A percentile compares a stretch with the other conserved stretches of the same genome.
These are phyloP conservation scores for Entosphenus tridentatus DNA, from an alignment of 2,113 vertebrate species.

Conservation along the genomic window DNA sequence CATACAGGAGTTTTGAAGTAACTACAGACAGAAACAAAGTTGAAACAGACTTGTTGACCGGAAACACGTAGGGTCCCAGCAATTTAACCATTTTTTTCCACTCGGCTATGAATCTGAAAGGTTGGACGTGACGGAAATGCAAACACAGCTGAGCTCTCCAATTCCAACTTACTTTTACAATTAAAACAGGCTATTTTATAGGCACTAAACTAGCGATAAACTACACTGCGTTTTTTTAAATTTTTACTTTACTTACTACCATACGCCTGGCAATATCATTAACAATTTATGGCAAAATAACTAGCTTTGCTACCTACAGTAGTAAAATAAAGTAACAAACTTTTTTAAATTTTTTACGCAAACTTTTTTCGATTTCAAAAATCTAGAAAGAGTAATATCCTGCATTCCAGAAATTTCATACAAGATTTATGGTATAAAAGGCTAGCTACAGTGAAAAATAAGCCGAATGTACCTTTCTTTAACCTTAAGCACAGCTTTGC, in stretches of 20 bases:
- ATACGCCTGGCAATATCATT: conserved; percentile 24
- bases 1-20: conserved; percentile 86
- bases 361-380: conserved; percentile 99
- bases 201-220: conserved; percentile 50
- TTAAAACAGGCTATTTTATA: conserved; percentile 58
- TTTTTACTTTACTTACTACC: conserved; percentile 36
- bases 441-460: conserved; percentile 99
- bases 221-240: conserved; percentile 63
- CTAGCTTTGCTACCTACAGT: conserved; percentile 99
- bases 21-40: conserved; percentile 66
- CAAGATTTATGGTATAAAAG: conserved; percentile 99
- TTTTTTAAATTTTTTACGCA: conserved; percentile 58
- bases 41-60: conserved; percentile 39
- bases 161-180: conserved; percentile 16
- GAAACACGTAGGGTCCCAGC: conserved; percentile 55
- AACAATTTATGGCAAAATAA: conserved; percentile 95
- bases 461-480: conserved; percentile 73
- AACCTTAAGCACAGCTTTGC: conserved; percentile 26
- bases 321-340: conserved; percentile 99
- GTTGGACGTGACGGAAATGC: conserved; percentile 52
- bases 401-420: conserved; percentile 99
- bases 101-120: conserved; percentile 69
- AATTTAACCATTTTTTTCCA: conserved; percentile 72
- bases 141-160: conserved; percentile 1
- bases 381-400: conserved; percentile 99